Base-by-base conservation (phyloP, 2,888 invertebrate genomes). In the Laspeyria flexula region DNA sequence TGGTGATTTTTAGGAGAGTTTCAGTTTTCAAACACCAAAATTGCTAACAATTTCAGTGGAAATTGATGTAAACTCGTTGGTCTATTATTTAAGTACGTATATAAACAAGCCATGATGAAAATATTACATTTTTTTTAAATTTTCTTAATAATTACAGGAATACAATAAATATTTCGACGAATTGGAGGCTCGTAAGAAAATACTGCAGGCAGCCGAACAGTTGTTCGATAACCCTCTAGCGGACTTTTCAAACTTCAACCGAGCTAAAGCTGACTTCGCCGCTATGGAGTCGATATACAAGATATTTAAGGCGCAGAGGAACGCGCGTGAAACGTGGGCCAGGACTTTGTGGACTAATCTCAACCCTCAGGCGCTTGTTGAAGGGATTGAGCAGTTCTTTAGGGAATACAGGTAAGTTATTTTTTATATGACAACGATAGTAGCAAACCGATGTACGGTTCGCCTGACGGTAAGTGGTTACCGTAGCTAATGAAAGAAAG, bases 311-410 rank as follows among this genome's bases (percentile, higher is more conserved):
- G 93, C 95, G 0, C 97, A 97, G 81, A 96, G 95, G 88, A 93
- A 93, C 58, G 96, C 96, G 0, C 92, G 97, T 33, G 96, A 97
- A 60, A 73, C 93, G 3, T 98, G 98, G 98, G 95, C 97, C 0
- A 96, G 96, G 83, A 97, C 97, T 0, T 82, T 98, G 9, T 98
- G 98, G 98, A 95, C 93, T 5, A 95, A 98, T 83, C 90, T 98
- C 40, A 96, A 98, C 84, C 96, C 98, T 0, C 96, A 96, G 73
- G 94, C 95, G 0, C 88, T 98, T 31, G 94, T 96, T 6, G 97
- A 97, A 49, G 98, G 97, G 2, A 97, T 98, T 72, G 98, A 98
- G 63, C 94, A 93, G 60, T 98, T 96, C 87, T 92, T 97, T 57
- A 96, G 95, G 73, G 96, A 96, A 65, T 96, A 96, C 71, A 93